These are phyloP conservation scores for Falcaria lacertinaria DNA, from an alignment of 2,888 invertebrate genomes.

Conservation along the genomic window DNA sequence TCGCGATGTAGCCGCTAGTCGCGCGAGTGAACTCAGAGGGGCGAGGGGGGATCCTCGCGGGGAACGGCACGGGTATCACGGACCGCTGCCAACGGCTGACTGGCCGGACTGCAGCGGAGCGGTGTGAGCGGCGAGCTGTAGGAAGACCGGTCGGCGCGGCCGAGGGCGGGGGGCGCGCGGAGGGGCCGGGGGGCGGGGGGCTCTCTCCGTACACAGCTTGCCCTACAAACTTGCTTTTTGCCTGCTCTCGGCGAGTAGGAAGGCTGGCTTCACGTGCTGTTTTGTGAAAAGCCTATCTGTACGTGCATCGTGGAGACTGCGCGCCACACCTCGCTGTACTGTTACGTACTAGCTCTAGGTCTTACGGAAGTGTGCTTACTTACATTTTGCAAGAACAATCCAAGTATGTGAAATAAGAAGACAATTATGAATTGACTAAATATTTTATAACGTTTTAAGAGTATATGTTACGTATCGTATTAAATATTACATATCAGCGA, in stretches of 20 bases:
- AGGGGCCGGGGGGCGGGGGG: slow-evolving; percentile 16
- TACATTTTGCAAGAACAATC: too few species aligned
- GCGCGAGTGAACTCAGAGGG: slow-evolving; percentile 36
- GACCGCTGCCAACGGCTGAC: slow-evolving; percentile 39
- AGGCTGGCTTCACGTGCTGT: slow-evolving; percentile 40
- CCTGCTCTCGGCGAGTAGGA: slow-evolving; percentile 55
- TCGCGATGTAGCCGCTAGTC: slow-evolving; percentile 29
- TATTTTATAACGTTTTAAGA: too few species aligned
- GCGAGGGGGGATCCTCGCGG: slow-evolving; percentile 32
- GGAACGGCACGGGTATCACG: slow-evolving; percentile 4
- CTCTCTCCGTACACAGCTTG: slow-evolving; percentile 45
- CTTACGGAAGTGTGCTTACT: too few species aligned
- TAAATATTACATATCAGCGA: too few species aligned
- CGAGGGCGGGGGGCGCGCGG: slow-evolving; percentile 17
- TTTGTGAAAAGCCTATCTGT: slow-evolving; percentile 63
- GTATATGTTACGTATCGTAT: too few species aligned
- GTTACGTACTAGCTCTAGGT: neutral
- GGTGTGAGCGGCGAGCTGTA: slow-evolving; percentile 25
- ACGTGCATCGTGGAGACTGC: slow-evolving; percentile 29
- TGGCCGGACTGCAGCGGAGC: slow-evolving; percentile 24
- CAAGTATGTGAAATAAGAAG: too few species aligned
- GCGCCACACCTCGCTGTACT: slow-evolving; percentile 17
- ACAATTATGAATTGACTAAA: too few species aligned
- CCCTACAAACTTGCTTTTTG: slow-evolving; percentile 66
- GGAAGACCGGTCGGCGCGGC: slow-evolving; percentile 25